phyloP scores from a whole-genome alignment of 2,888 invertebrate species.

The Spatulosminthurus flaviceps region DNA sequence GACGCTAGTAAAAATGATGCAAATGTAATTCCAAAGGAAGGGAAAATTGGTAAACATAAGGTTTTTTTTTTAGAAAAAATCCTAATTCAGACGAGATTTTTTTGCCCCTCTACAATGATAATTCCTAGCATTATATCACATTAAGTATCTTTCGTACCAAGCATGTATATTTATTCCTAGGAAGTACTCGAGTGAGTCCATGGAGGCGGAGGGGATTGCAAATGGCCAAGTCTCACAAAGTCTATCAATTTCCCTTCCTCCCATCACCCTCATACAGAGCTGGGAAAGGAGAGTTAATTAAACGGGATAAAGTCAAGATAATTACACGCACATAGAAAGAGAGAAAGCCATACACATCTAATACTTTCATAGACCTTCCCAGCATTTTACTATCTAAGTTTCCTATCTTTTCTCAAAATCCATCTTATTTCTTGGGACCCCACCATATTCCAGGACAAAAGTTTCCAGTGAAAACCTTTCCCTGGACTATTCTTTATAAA shows the following conservation, averaged over 20 bases:
- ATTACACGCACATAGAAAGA: conserved; percentile 35
- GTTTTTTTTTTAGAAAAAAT: too few species aligned
- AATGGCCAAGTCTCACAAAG: background rate
- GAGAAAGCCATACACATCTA: too few species aligned
- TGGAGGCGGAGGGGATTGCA: background rate
- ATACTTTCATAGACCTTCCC: background rate
- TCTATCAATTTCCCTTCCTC: background rate
- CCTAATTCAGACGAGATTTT: background rate
- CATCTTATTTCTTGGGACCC: background rate
- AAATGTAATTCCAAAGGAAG: too few species aligned
- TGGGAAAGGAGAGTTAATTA: conserved; percentile 32
- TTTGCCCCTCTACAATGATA: background rate
- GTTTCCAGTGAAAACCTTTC: too few species aligned
- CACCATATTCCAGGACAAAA: too few species aligned
- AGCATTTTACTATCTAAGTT: background rate
- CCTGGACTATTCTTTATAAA: too few species aligned
- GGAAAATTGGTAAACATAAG: too few species aligned
- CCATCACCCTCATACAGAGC: background rate
- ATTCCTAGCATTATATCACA: conserved; percentile 14
- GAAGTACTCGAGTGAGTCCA: background rate
- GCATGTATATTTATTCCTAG: background rate
- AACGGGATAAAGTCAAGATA: conserved; percentile 40
- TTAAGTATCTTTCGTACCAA: too few species aligned
- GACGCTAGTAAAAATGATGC: too few species aligned
- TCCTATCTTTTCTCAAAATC: background rate